Evolutionary conservation across 2,113 vertebrate genomes (phyloP).

Genomic region (Himantopus leucocephalus): DNA sequence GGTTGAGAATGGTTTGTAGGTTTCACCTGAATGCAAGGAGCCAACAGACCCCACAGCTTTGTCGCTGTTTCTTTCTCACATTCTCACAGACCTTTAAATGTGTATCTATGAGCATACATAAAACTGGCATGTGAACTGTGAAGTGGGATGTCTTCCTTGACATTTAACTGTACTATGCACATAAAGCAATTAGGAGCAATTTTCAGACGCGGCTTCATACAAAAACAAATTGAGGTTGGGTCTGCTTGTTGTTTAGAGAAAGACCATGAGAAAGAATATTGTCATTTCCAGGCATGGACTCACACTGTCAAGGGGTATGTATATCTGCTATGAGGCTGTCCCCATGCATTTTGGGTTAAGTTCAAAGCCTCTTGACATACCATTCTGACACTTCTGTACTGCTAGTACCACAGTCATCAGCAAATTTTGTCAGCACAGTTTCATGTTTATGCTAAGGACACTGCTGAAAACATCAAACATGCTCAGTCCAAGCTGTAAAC

Average conservation of each 20-base stretch:
- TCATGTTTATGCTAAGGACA: background rate
- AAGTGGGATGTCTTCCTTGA: background rate
- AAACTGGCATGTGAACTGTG: background rate
- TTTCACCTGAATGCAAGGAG: background rate
- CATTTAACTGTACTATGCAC: background rate
- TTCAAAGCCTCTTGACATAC: background rate
- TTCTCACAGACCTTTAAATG: background rate
- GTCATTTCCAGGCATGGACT: background rate
- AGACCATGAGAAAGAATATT: background rate
- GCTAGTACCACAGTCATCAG: background rate
- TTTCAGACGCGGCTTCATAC: background rate
- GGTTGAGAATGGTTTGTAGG: background rate
- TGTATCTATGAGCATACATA: background rate
- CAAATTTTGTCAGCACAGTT: background rate
- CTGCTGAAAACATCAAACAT: background rate
- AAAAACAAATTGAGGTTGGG: background rate
- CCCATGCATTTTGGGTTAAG: background rate
- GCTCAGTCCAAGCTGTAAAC: fast-evolving
- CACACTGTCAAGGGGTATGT: background rate
- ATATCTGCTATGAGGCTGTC: background rate
- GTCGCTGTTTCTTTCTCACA: background rate
- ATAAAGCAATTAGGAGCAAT: background rate
- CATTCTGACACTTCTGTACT: background rate
- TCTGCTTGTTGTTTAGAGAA: background rate
- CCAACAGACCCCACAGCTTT: background rate